A percentile compares a stretch with the other conserved stretches of the same genome.
Conservation (phyloP, 2,797 vertebrate genomes). For the Euthynnus affinis region DNA sequence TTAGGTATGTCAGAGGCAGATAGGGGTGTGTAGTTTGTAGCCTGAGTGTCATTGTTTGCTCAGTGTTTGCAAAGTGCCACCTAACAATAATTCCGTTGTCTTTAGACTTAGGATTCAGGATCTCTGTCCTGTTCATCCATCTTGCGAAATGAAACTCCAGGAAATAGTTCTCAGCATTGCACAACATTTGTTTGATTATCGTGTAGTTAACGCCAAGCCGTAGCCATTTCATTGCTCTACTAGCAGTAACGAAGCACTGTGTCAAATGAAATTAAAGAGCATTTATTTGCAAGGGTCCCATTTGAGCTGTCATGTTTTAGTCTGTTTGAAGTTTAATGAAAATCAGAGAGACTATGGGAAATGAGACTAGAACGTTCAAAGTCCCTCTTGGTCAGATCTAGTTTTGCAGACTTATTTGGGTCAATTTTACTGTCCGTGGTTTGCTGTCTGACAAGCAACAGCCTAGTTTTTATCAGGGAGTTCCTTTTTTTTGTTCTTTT, state of each 20-base stretch:
- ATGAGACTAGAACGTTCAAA: constrained; percentile 7
- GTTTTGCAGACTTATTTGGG: constrained; percentile 47
- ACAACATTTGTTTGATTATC: constrained; percentile 18
- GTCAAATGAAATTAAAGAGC: constrained; percentile 5
- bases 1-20: neutral
- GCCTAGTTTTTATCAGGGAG: constrained; percentile 7
- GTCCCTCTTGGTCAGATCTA: constrained; percentile 43
- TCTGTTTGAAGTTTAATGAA: constrained; percentile 29
- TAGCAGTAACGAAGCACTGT: neutral
- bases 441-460: constrained; percentile 20
- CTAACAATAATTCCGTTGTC: neutral
- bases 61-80: neutral
- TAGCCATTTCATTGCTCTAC: neutral
- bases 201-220: neutral
- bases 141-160: neutral
- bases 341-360: constrained; percentile 22
- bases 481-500: constrained; percentile 9
- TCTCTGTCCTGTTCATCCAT: constrained; percentile 54
- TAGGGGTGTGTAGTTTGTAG: neutral
- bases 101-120: constrained; percentile 46
- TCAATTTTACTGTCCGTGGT: neutral
- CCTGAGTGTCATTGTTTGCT: constrained; percentile 21
- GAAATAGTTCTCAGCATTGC: neutral
- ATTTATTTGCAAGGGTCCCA: neutral
- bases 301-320: constrained; percentile 15